Evolutionary conservation across 2,888 invertebrate genomes (phyloP).

Genomic region (Panopea generosa): DNA sequence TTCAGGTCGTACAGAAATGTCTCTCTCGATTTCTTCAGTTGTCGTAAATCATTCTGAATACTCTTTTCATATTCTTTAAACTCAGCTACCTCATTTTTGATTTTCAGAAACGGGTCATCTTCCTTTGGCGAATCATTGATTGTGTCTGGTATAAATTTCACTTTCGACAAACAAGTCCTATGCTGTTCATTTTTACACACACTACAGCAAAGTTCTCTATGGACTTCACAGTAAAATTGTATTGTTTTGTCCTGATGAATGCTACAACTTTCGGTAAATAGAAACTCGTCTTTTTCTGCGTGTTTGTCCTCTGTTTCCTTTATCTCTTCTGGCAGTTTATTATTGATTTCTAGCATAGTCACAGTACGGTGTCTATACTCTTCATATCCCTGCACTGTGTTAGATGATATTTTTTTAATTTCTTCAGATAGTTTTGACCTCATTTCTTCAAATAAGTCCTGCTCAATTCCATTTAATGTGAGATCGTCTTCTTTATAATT

Average conservation of each 20-base stretch:
- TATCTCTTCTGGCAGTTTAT: not conserved
- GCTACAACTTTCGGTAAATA: slow-evolving; percentile 37
- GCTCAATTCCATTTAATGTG: not conserved
- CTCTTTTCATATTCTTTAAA: slow-evolving; percentile 49
- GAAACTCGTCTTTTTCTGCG: not conserved
- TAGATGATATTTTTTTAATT: slow-evolving; percentile 16
- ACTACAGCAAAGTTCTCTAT: slow-evolving; percentile 43
- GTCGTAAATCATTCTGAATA: slow-evolving; percentile 42
- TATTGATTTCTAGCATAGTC: not conserved
- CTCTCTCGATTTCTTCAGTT: slow-evolving; percentile 48
- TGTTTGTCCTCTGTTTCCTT: not conserved
- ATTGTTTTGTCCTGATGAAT: slow-evolving; percentile 32
- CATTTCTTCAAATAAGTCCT: not conserved
- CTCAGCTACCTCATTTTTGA: slow-evolving; percentile 35
- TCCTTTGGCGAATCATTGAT: not conserved
- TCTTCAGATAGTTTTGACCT: slow-evolving; percentile 17
- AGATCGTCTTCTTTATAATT: slow-evolving; percentile 3
- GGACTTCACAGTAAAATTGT: slow-evolving; percentile 40
- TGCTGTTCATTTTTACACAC: slow-evolving; percentile 40
- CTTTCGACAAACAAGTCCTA: slow-evolving; percentile 26
- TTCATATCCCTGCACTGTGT: slow-evolving; percentile 29
- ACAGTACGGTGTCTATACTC: slow-evolving; percentile 8
- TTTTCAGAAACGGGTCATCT: slow-evolving; percentile 27
- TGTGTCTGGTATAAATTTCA: slow-evolving; percentile 44
- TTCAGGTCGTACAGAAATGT: slow-evolving; percentile 50